Evolutionary conservation across 2,888 invertebrate genomes (phyloP).

Genomic region (Leptinotarsa tumamoca): DNA sequence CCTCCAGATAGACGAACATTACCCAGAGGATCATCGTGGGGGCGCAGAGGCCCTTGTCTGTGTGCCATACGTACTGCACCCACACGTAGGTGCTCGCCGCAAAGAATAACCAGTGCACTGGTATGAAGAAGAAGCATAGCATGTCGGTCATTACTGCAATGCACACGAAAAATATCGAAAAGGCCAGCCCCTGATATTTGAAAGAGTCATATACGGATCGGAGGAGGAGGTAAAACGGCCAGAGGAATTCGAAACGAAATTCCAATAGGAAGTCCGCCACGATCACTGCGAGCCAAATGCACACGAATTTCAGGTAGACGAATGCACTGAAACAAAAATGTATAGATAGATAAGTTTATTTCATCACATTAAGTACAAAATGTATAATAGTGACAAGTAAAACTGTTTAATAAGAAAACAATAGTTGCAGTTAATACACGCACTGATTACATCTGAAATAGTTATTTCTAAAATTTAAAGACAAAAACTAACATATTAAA

Average conservation of each 20-base stretch:
- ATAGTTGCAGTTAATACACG: too few species aligned
- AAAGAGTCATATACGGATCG: conserved; percentile 97
- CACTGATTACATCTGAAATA: too few species aligned
- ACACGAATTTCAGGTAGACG: conserved; percentile 93
- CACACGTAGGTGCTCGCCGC: conserved; percentile 98
- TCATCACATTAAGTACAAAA: not conserved
- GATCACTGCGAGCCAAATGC: conserved; percentile 95
- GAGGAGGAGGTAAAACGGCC: conserved; percentile 97
- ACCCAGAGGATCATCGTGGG: conserved; percentile 95
- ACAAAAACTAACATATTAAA: too few species aligned
- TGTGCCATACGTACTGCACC: conserved; percentile 98
- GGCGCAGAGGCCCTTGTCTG: conserved; percentile 91
- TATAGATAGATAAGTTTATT: conserved; percentile 7
- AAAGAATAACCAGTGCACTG: conserved; percentile 97
- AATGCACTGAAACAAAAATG: conserved; percentile 82
- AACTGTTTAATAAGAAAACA: too few species aligned
- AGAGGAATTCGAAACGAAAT: conserved; percentile 98
- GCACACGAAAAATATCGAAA: conserved; percentile 97
- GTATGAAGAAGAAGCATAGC: conserved; percentile 99
- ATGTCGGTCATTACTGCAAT: conserved; percentile 98
- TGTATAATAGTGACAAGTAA: too few species aligned
- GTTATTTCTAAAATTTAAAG: too few species aligned
- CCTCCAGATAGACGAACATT: conserved; percentile 94
- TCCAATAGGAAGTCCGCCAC: conserved; percentile 96
- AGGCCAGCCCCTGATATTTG: conserved; percentile 98